phyloP scores from a whole-genome alignment of 2,888 invertebrate genomes.

The Drosophila gaucha region DNA sequence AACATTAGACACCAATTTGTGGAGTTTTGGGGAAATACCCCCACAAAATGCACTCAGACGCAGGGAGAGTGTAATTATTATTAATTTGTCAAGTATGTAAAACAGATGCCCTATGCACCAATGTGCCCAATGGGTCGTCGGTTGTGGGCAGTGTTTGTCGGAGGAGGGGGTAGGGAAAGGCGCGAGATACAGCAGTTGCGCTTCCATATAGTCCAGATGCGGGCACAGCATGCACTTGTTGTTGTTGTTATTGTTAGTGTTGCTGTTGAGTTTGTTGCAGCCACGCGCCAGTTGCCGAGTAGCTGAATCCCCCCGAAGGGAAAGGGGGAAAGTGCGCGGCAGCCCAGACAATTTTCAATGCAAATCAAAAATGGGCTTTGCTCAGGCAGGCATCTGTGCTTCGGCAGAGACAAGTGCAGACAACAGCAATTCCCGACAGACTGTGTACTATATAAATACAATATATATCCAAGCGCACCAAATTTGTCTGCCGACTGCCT shows the following conservation, averaged over 20 bases:
- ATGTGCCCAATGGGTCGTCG: constrained; percentile 34
- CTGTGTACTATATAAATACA: constrained; percentile 28
- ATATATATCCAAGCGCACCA: constrained; percentile 30
- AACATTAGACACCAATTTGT: constrained; percentile 42
- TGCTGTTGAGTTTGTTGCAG: constrained; percentile 28
- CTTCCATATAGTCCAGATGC: constrained; percentile 38
- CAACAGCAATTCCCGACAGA: constrained; percentile 60
- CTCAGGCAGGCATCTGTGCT: constrained; percentile 22
- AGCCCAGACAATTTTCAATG: constrained; percentile 50
- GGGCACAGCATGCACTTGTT: constrained; percentile 41
- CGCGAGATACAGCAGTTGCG: constrained; percentile 36
- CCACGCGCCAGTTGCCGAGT: constrained; percentile 44
- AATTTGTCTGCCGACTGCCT: constrained; percentile 37
- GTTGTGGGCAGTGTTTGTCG: background rate
- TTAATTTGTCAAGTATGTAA: constrained; percentile 80
- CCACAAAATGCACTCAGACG: constrained; percentile 37
- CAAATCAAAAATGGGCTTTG: constrained; percentile 67
- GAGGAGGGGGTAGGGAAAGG: background rate
- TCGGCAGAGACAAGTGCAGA: constrained; percentile 61
- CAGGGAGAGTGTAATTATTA: constrained; percentile 70
- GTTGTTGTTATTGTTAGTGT: constrained; percentile 17
- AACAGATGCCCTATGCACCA: constrained; percentile 69
- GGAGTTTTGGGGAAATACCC: constrained; percentile 24
- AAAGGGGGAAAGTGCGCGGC: constrained; percentile 19
- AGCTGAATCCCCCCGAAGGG: constrained; percentile 9